Base-by-base conservation (phyloP, 2,113 vertebrate genomes). In the Neoarius graeffei region DNA sequence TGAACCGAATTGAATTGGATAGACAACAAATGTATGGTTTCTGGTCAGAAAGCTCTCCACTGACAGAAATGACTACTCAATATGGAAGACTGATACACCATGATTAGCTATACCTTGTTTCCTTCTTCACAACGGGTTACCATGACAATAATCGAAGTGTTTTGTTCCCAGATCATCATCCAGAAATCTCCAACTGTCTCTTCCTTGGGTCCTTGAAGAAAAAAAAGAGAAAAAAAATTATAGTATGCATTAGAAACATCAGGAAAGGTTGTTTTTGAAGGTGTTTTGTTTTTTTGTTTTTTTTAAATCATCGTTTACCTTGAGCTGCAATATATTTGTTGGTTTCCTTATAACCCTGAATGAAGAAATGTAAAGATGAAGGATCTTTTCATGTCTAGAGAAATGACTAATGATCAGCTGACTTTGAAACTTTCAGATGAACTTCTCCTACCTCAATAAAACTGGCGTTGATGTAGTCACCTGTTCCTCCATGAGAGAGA, bases 121-220 rank as follows among this genome's bases (percentile, higher is more conserved):
- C 97, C 97, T 93, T 99, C 98, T 90, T 99, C 98, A 91, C 98
- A 99, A 35, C 97, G 96, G 57, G 98, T 99, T 91, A 99, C 98
- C 98, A 99, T 99, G 90, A 99, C 98, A 85, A 99, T 97, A 76
- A 99, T 96, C 0, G 98, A 98, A 84, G 97, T 97, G 86, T 99
- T 97, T 89, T 99, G 97, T 88, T 99, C 98, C 98, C 98, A 99
- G 90, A 99, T 94, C 98, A 99, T 99, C 93, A 96, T 97, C 98
- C 98, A 99, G 93, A 99, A 99, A 91, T 99, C 97, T 89, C 94
- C 90, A 1, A 97, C 93, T 5, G 97, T 99, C 91, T 99, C 98
- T 17, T 99, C 97, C 90, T 98, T 98, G 7, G 98, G 98, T 0
- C 98, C 98, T 99, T 50, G 25, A 35, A 30, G 57, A 73, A 7